phyloP scores from a whole-genome alignment of 2,113 vertebrate species.

The Machaerirhynchus nigripectus region DNA sequence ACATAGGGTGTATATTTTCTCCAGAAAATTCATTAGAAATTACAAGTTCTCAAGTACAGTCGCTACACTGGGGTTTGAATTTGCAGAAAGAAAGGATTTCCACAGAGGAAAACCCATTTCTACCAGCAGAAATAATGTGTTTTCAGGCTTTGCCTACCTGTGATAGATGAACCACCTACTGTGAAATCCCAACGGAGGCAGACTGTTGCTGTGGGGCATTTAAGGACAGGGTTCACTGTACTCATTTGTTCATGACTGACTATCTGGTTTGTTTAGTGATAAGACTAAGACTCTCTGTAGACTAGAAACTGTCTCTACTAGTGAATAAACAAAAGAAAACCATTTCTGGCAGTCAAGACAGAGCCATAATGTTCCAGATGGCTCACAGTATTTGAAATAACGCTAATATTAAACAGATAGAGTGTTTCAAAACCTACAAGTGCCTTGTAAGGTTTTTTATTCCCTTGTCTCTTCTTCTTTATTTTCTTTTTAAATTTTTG shows the following conservation, averaged over 20 bases:
- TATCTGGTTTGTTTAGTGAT: constrained; percentile 48
- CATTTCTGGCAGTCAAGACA: constrained; percentile 22
- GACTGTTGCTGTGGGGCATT: background rate
- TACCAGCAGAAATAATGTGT: background rate
- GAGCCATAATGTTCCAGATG: constrained; percentile 32
- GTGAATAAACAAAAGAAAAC: constrained; percentile 41
- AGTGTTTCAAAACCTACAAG: background rate
- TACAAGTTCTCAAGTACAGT: background rate
- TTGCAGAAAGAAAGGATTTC: background rate
- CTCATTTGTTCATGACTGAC: background rate
- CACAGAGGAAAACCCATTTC: background rate
- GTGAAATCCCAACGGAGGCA: background rate
- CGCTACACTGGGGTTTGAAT: background rate
- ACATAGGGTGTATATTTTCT: background rate
- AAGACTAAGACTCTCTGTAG: constrained; percentile 28
- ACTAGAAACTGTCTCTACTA: constrained; percentile 9
- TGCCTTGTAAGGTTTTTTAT: background rate
- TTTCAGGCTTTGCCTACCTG: background rate
- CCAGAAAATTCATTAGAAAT: background rate
- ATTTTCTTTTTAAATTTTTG: background rate
- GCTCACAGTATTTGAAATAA: constrained; percentile 24
- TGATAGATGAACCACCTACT: background rate
- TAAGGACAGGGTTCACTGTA: background rate
- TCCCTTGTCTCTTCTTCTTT: rapidly evolving
- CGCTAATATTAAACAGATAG: constrained; percentile 16